A percentile compares a stretch with the other conserved stretches of the same genome.
Evolutionary conservation across 2,888 invertebrate genomes (phyloP).

Genomic region (Cataglyphis livida): DNA sequence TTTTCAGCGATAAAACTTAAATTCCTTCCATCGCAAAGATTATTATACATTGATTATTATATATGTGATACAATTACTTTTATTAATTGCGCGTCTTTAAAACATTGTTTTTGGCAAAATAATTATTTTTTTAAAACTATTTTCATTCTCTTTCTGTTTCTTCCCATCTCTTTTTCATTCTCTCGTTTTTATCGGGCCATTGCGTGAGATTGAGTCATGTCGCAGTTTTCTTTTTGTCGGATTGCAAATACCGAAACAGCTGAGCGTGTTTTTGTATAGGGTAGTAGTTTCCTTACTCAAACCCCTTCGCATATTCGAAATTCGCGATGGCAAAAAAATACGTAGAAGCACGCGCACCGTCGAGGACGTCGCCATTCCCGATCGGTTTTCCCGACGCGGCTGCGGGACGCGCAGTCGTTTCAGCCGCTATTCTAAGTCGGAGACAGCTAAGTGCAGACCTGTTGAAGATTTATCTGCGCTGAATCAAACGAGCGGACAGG

Average conservation of each 20-base stretch:
- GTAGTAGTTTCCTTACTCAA: background rate
- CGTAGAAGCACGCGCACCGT: background rate
- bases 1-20: background rate
- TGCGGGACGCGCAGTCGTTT: constrained; percentile 55
- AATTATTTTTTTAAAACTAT: background rate
- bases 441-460: constrained; percentile 77
- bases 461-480: constrained; percentile 81
- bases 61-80: background rate
- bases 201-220: background rate
- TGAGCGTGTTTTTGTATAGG: background rate
- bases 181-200: background rate
- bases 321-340: constrained; percentile 6
- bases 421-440: constrained; percentile 74
- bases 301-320: background rate
- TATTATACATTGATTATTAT: background rate
- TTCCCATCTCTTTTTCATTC: background rate
- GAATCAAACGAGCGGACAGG: constrained; percentile 75
- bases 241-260: background rate
- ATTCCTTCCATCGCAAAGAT: background rate
- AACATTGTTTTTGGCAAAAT: background rate
- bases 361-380: constrained; percentile 4
- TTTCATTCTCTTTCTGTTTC: background rate
- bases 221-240: background rate
- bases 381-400: constrained; percentile 55
- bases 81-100: background rate